Base-by-base conservation (phyloP, 2,888 invertebrate species). In the Ommatoiulus sabulosus region DNA sequence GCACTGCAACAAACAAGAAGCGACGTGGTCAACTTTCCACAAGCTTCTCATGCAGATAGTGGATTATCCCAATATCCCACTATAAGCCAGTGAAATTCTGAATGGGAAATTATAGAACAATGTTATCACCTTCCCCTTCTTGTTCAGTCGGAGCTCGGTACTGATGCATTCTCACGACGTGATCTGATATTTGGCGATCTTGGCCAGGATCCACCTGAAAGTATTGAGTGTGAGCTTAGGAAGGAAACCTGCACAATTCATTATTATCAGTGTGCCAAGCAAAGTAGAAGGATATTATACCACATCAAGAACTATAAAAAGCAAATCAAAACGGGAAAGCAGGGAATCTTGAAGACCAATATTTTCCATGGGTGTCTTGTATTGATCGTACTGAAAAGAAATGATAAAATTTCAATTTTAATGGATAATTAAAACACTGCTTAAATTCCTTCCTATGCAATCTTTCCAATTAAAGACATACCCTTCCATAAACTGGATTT, bases 301-400 rank as follows among this genome's bases (percentile, higher is more conserved):
- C 89, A 96, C 95, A 93, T 99, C 99, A 92, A 99, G 94, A 95
- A 99, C 96, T 90, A 99, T 99, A 92, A 99, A 99, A 85, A 99
- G 94, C 91, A 99, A 94, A 95, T 99, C 99, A 93, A 99, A 99
- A 94, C 99, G 98, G 0, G 99, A 99, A 63, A 99, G 94, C 90
- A 99, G 93, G 0, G 98, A 98, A 94, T 99, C 98, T 93, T 99
- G 99, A 80, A 99, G 94, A 0, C 99, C 99, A 92, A 99, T 99
- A 93, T 99, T 99, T 93, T 99, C 99, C 99, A 99, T 99, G 0
- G 99, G 99, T 0, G 98, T 97, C 93, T 99, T 99, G 93, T 98
- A 99, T 92, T 98, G 98, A 93, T 99, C 98, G 92, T 99, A 99
- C 96, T 98, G 93, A 5, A 93, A 93, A 90, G 88, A 89, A 90